Percentiles rank a stretch among this genome's conserved stretches.
Conservation (phyloP, 2,888 invertebrate genomes). For the Oxyteleia sp. region DNA sequence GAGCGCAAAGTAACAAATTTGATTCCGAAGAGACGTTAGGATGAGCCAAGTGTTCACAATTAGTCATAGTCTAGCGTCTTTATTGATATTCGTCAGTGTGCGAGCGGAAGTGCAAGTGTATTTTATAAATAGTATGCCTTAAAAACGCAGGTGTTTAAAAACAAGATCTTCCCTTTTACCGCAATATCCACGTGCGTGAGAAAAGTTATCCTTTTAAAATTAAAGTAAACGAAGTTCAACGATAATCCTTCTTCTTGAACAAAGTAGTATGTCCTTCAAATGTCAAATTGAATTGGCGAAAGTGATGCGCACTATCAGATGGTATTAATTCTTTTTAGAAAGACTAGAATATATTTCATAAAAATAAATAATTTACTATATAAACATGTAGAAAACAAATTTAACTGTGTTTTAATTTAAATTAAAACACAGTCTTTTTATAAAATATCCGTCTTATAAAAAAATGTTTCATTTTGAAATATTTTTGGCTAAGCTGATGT, state of each 20-base stretch:
- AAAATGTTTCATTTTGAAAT: too few relatives aligned
- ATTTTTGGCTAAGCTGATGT: too few relatives aligned
- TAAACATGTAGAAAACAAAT: too few relatives aligned
- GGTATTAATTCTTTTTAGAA: constrained; percentile 5
- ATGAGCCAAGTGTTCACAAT: constrained; percentile 61
- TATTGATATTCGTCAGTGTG: constrained; percentile 56
- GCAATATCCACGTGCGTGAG: constrained; percentile 65
- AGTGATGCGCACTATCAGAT: constrained; percentile 3
- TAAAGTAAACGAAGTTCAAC: constrained; percentile 7
- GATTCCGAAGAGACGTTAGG: constrained; percentile 44
- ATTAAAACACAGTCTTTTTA: too few relatives aligned
- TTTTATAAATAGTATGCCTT: constrained; percentile 63
- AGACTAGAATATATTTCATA: too few relatives aligned
- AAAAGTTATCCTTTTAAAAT: constrained; percentile 57
- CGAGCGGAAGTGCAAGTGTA: constrained; percentile 71
- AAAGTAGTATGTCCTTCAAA: constrained; percentile 3
- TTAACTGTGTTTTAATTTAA: too few relatives aligned
- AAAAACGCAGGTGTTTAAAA: constrained; percentile 69
- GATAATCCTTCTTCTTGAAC: constrained; percentile 4
- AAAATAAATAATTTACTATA: too few relatives aligned
- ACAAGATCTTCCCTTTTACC: constrained; percentile 68
- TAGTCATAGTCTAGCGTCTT: constrained; percentile 48
- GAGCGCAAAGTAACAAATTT: background rate
- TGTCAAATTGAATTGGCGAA: constrained; percentile 7
- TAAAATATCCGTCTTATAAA: too few relatives aligned